Evolutionary conservation across 2,113 vertebrate species (phyloP).

Genomic region (Acanthochromis polyacanthus): DNA sequence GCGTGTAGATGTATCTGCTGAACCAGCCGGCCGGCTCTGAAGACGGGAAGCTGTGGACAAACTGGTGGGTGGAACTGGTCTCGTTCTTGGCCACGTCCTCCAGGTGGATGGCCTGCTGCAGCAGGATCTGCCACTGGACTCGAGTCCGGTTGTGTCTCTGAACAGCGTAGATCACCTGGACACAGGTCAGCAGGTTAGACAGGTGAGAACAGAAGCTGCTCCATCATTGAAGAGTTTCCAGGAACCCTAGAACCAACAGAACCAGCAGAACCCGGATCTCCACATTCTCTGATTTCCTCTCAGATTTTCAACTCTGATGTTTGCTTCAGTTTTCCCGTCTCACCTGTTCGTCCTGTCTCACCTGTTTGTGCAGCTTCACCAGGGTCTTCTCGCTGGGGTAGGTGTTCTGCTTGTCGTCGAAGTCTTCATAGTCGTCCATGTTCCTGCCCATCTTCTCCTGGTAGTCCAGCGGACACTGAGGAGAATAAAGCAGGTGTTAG

Average conservation of each 20-base stretch:
- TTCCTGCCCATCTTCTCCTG: conserved; percentile 99
- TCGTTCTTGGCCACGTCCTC: conserved; percentile 98
- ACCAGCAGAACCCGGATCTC: too few relatives aligned
- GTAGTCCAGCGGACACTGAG: conserved; percentile 94
- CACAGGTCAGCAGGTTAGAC: not conserved
- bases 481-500: not conserved
- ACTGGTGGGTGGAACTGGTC: conserved; percentile 90
- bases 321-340: too few relatives aligned
- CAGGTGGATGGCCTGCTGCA: conserved; percentile 95
- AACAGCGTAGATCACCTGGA: conserved; percentile 95
- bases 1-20: conserved; percentile 90
- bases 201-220: too few relatives aligned
- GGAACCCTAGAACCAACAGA: too few relatives aligned
- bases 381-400: conserved; percentile 95
- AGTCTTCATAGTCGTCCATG: conserved; percentile 99
- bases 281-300: too few relatives aligned
- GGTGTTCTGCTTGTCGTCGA: conserved; percentile 94
- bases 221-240: too few relatives aligned
- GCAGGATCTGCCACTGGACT: conserved; percentile 96
- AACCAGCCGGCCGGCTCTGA: conserved; percentile 89
- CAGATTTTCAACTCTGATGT: too few relatives aligned
- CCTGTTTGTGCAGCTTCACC: conserved; percentile 97
- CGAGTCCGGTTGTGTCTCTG: conserved; percentile 95
- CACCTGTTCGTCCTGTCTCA: conserved; percentile 56
- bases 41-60: conserved; percentile 91